Evolutionary conservation across 2,113 vertebrate genomes (phyloP), one percentile per base, ranked within the genome.

Genomic region (Heterocephalus glaber): DNA sequence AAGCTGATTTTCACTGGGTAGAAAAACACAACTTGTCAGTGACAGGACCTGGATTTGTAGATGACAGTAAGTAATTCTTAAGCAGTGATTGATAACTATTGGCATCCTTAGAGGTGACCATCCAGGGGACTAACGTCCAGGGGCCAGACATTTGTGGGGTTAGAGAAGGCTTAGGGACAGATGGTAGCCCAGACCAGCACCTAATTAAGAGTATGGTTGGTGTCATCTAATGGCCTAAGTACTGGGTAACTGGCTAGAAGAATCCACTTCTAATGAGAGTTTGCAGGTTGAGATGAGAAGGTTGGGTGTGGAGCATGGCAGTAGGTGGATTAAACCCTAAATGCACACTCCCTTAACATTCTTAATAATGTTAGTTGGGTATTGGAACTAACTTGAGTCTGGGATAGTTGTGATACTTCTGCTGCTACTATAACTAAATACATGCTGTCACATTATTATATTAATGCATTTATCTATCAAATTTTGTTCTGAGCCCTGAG

Each of bases 1-100:
- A 97, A 95, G 30, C n/a, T 97, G 89, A 86, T 81, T 91, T 97
- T 56, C 52, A 12, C 54, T 58, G 70, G 44, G 54, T 74, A n/a
- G 91, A 77, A 94, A 92, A 95, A 56, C 58, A 77, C 1, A 38
- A 68, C 52, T 35, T 24, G n/a, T 56, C 54, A 65, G 66, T 61
- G 77, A 77, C 60, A 79, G 84, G n/a, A 79, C 76, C 81, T 47
- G 60, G 44, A 84, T 93, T 49, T 28, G 56, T 2, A 61, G 65
- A 66, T 33, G 74, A 41, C 61, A 90, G 7, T 24, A 65, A 77
- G 10, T 17, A 63, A 17, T 94, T 91, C 72, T 89, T 17, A 38
- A 0, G 19, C 11, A 66, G 76, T 72, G 68, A 72, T 44, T 26
- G n/a, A 58, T 24, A 58, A 81, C 47, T 2, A 76, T 3, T 9